Base-by-base conservation (phyloP, 2,888 invertebrate species). In the Busseola fusca region DNA sequence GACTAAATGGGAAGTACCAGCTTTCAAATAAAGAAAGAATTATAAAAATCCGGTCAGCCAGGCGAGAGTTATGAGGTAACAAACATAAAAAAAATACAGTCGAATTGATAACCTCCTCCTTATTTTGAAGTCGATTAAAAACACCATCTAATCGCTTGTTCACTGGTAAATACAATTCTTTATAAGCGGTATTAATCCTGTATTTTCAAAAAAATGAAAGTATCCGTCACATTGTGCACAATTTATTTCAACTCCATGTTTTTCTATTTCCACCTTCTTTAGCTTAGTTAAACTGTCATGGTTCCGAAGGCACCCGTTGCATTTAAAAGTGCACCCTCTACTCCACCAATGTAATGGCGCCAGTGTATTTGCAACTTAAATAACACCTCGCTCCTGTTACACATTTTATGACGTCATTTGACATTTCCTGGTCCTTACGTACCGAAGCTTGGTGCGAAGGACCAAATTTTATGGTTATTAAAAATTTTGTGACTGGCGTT, bases 391-490 rank as follows among this genome's bases (percentile, higher is more conserved):
- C 67, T 82, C 30, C 48, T 48, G 65, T 58, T 52, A 68, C 70
- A 74, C 67, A 78, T 75, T 89, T 87, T 86, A 87, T 83, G 80
- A 76, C 80, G 76, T 81, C 79, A 83, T 84, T 83, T 74, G 69
- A 81, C 76, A 74, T 80, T 85, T 87, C 72, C 84, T 84, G 83
- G 81, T 83, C 74, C 69, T 83, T 74, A 72, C 76, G 65, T 76
- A 77, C 78, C 66, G 78, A 79, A 59, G 67, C 76, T 64, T 62
- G 81, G 80, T 65, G 78, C 58, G 70, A 77, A 84, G 84, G 84
- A 81, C 83, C 81, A 77, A 81, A 74, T 83, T 86, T 85, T 84
- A 86, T 81, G 74, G 78, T 77, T 86, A 80, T 86, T 86, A 86
- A 84, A 85, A 77, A 27, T 73, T 86, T 84, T 79, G 79, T 72